Conservation (phyloP, 2,113 vertebrate species). For the Xyliphius kryptos region DNA sequence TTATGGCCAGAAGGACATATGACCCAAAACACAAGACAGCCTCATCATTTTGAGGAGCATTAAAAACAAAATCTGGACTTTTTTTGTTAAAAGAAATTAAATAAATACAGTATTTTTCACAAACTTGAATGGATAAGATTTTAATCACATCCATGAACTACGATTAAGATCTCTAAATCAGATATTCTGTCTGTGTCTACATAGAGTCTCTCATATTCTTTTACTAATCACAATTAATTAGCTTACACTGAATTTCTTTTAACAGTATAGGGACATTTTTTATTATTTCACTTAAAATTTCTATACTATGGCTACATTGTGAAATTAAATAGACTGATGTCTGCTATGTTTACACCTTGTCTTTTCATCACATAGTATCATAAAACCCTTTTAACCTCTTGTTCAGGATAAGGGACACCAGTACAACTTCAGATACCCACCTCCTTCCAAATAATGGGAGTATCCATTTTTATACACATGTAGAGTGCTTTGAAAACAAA, state of each 20-base stretch:
- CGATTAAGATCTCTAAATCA: constrained; percentile 5
- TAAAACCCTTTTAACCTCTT: too few relatives aligned
- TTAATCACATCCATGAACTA: constrained; percentile 14
- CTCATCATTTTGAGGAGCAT: neutral
- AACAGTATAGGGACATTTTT: neutral
- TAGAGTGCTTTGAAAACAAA: too few relatives aligned
- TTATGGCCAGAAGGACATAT: neutral
- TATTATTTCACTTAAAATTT: neutral
- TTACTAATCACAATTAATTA: constrained; percentile 15
- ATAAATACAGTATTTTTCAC: neutral
- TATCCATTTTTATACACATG: too few relatives aligned
- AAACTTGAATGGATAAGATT: constrained; percentile 5
- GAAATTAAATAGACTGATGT: neutral
- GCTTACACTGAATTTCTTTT: constrained; percentile 6
- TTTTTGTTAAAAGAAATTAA: neutral
- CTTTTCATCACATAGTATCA: too few relatives aligned
- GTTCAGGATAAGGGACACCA: neutral
- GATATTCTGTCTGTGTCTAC: constrained; percentile 17
- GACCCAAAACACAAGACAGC: neutral
- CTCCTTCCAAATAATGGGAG: too few relatives aligned
- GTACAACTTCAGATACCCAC: neutral
- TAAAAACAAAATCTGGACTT: constrained; percentile 5
- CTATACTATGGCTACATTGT: neutral
- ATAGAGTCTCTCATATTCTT: neutral
- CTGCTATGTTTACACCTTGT: too few relatives aligned